Conservation (phyloP, 1,140 invertebrate genomes). For the Chlorops oryzae region DNA sequence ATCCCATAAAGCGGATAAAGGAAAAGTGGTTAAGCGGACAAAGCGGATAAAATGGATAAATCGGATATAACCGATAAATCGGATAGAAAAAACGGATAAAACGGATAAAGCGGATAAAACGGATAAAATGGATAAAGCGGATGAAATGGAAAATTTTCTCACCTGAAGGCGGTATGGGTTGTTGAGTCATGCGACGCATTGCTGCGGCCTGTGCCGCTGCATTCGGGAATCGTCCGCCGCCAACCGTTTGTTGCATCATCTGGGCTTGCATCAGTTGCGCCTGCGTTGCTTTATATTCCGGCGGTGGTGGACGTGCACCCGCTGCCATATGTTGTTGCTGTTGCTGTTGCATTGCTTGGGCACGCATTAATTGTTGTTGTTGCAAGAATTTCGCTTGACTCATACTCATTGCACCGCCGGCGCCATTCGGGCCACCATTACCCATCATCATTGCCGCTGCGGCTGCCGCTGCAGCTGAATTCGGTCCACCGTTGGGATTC, state of each 20-base stretch:
- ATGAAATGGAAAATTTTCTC: constrained; percentile 22
- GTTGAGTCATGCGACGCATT: constrained; percentile 58
- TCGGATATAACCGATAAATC: no score
- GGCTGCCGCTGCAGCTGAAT: no score
- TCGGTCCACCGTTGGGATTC: constrained; percentile 19
- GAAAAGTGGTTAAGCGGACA: no score
- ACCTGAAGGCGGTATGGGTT: constrained; percentile 64
- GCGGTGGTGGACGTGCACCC: constrained; percentile 60
- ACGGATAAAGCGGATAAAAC: no score
- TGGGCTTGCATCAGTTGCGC: constrained; percentile 55
- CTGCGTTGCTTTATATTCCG: constrained; percentile 66
- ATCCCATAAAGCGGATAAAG: no score
- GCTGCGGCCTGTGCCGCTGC: constrained; percentile 50
- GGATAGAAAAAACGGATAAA: no score
- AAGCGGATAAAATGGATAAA: no score
- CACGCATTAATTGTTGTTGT: constrained; percentile 44
- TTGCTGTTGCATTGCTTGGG: constrained; percentile 43
- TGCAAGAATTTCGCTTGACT: constrained; percentile 60
- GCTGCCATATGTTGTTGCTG: constrained; percentile 51
- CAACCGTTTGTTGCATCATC: constrained; percentile 46
- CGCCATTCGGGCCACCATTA: constrained; percentile 33
- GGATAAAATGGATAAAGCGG: no score
- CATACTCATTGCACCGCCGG: constrained; percentile 46
- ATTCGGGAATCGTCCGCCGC: constrained; percentile 47
- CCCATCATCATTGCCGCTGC: constrained; percentile 41